A percentile compares a stretch with the other conserved stretches of the same genome.
These are phyloP conservation scores for Pogonomyrmex barbatus DNA, from an alignment of 1,140 invertebrate genomes.

Conservation along the genomic window DNA sequence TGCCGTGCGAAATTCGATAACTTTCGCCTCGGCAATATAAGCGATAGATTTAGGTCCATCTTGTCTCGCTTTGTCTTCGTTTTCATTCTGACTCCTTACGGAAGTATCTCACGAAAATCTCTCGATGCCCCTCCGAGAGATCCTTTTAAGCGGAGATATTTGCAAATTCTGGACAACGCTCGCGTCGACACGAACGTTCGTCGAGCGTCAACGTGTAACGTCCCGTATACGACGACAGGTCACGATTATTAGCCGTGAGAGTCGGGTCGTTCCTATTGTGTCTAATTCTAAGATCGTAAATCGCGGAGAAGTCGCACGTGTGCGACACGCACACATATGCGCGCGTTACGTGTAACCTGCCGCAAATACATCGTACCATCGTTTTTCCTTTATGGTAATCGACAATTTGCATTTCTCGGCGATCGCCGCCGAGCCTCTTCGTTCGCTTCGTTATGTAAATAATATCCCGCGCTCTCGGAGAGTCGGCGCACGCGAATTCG, in stretches of 20 bases:
- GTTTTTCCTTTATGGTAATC: constrained; percentile 66
- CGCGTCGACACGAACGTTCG: constrained; percentile 2
- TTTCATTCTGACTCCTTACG: background rate
- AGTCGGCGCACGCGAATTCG: constrained; percentile 1
- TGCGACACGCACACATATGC: constrained; percentile 37
- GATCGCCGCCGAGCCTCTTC: constrained; percentile 25
- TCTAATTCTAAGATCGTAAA: constrained; percentile 76
- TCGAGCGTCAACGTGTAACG: constrained; percentile 63
- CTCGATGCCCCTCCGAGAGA: too few species aligned
- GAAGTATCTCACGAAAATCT: background rate
- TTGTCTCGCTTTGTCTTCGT: background rate
- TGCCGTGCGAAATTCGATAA: constrained; percentile 5
- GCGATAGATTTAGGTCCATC: background rate
- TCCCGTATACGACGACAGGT: constrained; percentile 56
- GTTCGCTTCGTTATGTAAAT: constrained; percentile 59
- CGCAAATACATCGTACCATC: constrained; percentile 57
- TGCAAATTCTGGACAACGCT: constrained; percentile 51
- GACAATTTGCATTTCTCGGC: constrained; percentile 65
- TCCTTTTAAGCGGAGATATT: constrained; percentile 1
- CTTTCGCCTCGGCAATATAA: background rate
- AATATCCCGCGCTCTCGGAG: constrained; percentile 24
- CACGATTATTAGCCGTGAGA: constrained; percentile 70
- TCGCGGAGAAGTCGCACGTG: constrained; percentile 61
- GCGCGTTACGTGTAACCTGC: constrained; percentile 2
- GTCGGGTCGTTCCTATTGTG: constrained; percentile 70